Evolutionary conservation across 2,888 invertebrate species (phyloP).

Genomic region (Caenorhabditis sp.): DNA sequence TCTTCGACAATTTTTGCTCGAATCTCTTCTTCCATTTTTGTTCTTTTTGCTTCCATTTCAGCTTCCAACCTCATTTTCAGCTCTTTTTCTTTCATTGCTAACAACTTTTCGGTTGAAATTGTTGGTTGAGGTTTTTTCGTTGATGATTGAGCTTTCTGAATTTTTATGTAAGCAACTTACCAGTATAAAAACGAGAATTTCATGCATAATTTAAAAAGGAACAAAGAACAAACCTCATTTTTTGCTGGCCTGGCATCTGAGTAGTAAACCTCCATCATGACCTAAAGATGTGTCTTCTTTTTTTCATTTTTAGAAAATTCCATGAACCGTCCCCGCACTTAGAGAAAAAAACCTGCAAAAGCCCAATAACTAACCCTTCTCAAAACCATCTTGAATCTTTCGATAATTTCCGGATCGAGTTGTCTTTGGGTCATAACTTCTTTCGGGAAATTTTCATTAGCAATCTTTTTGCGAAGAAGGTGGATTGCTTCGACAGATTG

Average conservation of each 20-base stretch:
- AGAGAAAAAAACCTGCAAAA: not conserved
- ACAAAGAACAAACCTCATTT: constrained; percentile 18
- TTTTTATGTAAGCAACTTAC: not conserved
- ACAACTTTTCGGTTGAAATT: constrained; percentile 4
- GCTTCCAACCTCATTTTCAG: constrained; percentile 9
- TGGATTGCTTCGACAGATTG: constrained; percentile 19
- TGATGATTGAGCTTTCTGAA: not conserved
- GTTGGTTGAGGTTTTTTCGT: not conserved
- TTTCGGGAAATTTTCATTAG: constrained; percentile 6
- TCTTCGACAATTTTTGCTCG: constrained; percentile 20
- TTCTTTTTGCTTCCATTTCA: constrained; percentile 14
- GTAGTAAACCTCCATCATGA: constrained; percentile 31
- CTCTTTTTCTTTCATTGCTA: constrained; percentile 13
- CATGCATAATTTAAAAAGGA: not conserved
- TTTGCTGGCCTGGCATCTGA: constrained; percentile 4
- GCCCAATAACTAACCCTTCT: constrained; percentile 16
- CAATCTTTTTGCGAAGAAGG: constrained; percentile 16
- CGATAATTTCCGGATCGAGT: constrained; percentile 21
- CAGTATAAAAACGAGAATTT: not conserved
- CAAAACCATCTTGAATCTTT: constrained; percentile 25
- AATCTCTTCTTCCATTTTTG: constrained; percentile 25
- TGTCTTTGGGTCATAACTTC: constrained; percentile 25
- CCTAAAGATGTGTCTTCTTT: constrained; percentile 11
- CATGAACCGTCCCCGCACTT: too few relatives aligned
- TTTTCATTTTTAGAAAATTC: too few relatives aligned